These are phyloP conservation scores for Aphrocallistes beatrix DNA, from an alignment of 37 sponge, comb jelly and placozoan species.

Conservation along the genomic window DNA sequence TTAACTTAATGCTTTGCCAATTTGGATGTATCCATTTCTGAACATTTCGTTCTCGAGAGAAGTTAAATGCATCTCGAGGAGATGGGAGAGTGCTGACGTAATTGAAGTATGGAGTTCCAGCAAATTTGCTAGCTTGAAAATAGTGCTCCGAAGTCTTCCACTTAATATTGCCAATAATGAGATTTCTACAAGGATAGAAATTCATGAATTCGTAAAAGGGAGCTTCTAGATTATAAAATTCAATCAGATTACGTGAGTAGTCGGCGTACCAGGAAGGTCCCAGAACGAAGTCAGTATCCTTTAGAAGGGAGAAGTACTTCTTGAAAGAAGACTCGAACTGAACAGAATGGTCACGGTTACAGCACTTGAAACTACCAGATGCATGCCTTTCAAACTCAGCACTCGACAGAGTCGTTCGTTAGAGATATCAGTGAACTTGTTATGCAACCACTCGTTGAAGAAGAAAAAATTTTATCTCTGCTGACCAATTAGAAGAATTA, in stretches of 20 bases:
- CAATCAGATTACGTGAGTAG: not conserved
- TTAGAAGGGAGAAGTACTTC: not conserved
- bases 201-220: not conserved
- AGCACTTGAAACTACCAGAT: not conserved
- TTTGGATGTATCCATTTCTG: slow-evolving; percentile 28
- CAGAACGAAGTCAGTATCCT: not conserved
- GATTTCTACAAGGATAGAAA: not conserved
- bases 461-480: not conserved
- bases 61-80: slow-evolving; percentile 33
- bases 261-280: not conserved
- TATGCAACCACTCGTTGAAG: not conserved
- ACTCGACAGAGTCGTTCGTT: not conserved
- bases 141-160: not conserved
- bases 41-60: slow-evolving; percentile 29
- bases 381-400: not conserved
- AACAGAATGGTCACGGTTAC: not conserved
- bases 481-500: not conserved
- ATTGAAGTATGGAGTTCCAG: not conserved
- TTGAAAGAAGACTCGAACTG: not conserved
- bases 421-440: not conserved
- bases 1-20: slow-evolving; percentile 34
- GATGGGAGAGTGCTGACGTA: not conserved
- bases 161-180: not conserved
- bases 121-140: not conserved
- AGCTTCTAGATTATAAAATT: not conserved